Evolutionary conservation across 2,797 vertebrate genomes (phyloP), one percentile per base, ranked within the genome.

Genomic region (Clarias platycephalus): DNA sequence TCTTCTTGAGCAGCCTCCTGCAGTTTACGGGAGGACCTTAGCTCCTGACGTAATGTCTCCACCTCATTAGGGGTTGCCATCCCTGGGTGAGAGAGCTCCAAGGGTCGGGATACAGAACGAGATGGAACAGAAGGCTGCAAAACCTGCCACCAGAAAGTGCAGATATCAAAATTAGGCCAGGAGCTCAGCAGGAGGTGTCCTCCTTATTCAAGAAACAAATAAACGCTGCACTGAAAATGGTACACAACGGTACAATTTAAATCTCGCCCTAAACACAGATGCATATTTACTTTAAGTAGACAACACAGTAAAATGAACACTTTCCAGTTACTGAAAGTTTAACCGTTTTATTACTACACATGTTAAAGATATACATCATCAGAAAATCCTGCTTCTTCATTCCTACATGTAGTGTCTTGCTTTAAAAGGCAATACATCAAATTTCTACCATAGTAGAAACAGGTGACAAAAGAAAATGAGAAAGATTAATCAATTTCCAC

Each of bases 21-120:
- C 90, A 91, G 91, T 81, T 71, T 86, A 76, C 90, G 90, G 62
- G 82, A 49, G 0, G 84, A 13, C 7, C 96, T 95, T 0, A 93
- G 93, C 90, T 98, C 97, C 0, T 92, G 92, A 34, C 84, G 89
- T 20, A 94, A 89, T 0, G 91, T 81, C 0, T 95, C 96, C 62
- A 77, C 20, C 0, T 97, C 96, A 0, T 92, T 91, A 1, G 88
- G 72, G 37, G 81, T 91, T 74, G 92, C 86, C 12, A 88, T 80
- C 57, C 83, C 90, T 55, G 22, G 20, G 20, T 87, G 85, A 74
- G 93, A 93, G 5, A 95, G 93, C 89, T 98, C 97, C 87, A 94
- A 87, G 10, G 97, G 95, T 83, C 95, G 94, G 87, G 96, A 91
- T 92, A 94, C 60, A 0, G 97, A 97, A 67, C 94, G 94, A 2